A percentile compares a stretch with the other conserved stretches of the same genome.
phyloP scores from a whole-genome alignment of 2,113 vertebrate genomes.

The Oreochromis aureus region DNA sequence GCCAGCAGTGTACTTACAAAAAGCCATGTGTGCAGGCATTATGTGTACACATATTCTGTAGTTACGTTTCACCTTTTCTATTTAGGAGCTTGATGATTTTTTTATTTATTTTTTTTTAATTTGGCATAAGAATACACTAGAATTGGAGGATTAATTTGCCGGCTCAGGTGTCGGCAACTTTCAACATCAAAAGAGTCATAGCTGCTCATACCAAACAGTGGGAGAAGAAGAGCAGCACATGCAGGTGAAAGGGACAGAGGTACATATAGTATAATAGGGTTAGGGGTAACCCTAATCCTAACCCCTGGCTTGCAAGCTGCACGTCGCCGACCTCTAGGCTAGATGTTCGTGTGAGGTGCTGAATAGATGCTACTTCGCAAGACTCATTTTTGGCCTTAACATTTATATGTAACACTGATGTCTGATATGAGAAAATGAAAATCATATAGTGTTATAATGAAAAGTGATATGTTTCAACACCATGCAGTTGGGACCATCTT shows the following conservation, averaged over 20 bases:
- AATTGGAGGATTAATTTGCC: neutral
- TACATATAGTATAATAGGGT: accelerated
- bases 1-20: neutral
- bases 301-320: neutral
- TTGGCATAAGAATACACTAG: neutral
- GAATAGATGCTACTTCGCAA: neutral
- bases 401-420: neutral
- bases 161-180: neutral
- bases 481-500: no score
- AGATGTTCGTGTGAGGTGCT: neutral
- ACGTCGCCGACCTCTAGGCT: neutral
- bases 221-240: neutral
- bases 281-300: neutral
- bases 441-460: neutral
- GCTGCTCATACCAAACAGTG: neutral
- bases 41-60: accelerated
- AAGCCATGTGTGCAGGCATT: neutral
- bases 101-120: accelerated
- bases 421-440: neutral
- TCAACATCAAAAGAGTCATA: neutral
- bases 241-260: neutral
- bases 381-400: neutral
- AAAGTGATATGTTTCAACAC: neutral
- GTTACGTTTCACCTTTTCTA: accelerated
- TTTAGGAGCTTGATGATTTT: neutral